Evolutionary conservation across 2,797 vertebrate species (phyloP).

Genomic region (Darevskia nairensis): DNA sequence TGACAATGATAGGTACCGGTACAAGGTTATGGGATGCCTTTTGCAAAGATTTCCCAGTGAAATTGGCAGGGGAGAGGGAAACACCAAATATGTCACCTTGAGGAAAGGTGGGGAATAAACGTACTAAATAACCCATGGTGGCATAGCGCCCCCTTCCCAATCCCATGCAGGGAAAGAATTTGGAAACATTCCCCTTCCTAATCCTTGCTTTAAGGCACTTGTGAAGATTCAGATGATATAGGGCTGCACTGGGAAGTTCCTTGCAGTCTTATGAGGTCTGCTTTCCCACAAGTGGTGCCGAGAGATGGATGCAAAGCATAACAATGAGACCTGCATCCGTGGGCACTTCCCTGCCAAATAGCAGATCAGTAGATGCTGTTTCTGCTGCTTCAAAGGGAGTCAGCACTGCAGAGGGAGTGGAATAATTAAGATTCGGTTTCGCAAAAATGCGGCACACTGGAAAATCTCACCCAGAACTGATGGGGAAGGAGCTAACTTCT

Average conservation of each 20-base stretch:
- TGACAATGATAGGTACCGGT: too few relatives aligned
- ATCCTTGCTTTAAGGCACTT: too few relatives aligned
- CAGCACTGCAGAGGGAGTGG: neutral
- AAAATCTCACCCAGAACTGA: neutral
- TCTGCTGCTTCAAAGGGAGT: neutral
- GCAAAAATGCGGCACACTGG: conserved; percentile 5
- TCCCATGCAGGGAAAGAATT: too few relatives aligned
- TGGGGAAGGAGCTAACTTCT: neutral
- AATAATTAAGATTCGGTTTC: neutral
- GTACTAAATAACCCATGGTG: too few relatives aligned
- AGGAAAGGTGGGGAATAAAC: too few relatives aligned
- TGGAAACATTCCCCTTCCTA: too few relatives aligned
- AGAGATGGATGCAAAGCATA: neutral
- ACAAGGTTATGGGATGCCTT: too few relatives aligned
- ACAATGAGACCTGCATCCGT: neutral
- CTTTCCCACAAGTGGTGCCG: neutral
- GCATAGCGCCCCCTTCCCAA: too few relatives aligned
- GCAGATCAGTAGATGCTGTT: neutral
- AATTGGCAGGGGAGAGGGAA: too few relatives aligned
- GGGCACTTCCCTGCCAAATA: neutral
- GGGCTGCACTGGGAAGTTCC: too few relatives aligned
- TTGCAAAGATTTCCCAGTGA: neutral
- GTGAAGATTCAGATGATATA: neutral
- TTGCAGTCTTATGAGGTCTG: neutral
- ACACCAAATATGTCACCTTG: too few relatives aligned